Base-by-base conservation (phyloP, 2,113 vertebrate genomes). In the Seriola dumerili region DNA sequence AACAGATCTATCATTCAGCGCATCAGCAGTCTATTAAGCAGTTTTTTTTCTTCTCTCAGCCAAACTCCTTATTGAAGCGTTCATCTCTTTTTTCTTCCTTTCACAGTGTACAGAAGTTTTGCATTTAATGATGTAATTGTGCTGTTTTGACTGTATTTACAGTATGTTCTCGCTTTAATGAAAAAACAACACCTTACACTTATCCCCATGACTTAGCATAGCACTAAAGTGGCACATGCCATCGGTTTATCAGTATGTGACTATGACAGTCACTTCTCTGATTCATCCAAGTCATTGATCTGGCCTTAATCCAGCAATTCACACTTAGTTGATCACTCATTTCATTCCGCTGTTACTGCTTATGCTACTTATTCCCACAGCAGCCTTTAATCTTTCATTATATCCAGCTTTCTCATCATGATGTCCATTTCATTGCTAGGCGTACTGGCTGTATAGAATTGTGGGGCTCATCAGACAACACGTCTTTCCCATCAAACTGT, bases 1-100 rank as follows among this genome's bases (percentile, higher is more conserved):
- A 70, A 86, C 55, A 76, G 70, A 83, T 84, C 61, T 63, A 23
- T 88, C 76, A 81, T 69, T 83, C 58, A 68, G 42, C 74, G 65
- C 34, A 80, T 86, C 75, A 86, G 52, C 11, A 78, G 79, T 70
- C 75, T 70, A 78, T 81, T 83, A 65, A 48, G 3, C 17, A 4
- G 4, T 12, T 77, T 44, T 57, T 36, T 59, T 61, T 1, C 40
- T 46, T 58, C 32, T 63, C 55, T 59, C 29, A 46, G 12, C 59
- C 36, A 32, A 58, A 71, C 32, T 75, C 25, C 8, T 8, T 34
- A 44, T 57, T 3, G 54, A 78, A 76, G 25, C 42, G 12, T 34
- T 55, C 32, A 16, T 36, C 32, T 63, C 4, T 40, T 54, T 62
- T 66, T 14, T 29, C 6, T 14, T 29, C 6, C 59, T 65, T 42